phyloP scores from a whole-genome alignment of 2,797 vertebrate species.

The Thalassophryne amazonica region DNA sequence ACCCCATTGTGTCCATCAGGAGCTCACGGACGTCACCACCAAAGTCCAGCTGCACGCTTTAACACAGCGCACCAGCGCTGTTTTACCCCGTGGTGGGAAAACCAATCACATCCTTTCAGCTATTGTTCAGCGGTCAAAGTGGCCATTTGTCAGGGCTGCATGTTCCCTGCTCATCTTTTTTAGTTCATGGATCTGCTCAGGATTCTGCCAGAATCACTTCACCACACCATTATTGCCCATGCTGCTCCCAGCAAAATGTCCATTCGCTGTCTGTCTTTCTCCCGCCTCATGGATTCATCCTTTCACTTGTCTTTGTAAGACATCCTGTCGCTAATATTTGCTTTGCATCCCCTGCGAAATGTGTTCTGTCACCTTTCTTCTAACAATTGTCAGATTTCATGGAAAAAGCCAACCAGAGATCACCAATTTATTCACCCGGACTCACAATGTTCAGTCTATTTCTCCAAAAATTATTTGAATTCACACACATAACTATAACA shows the following conservation, averaged over 20 bases:
- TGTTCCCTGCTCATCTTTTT: slow-evolving; percentile 4
- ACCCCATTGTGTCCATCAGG: slow-evolving; percentile 21
- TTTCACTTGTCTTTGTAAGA: slow-evolving; percentile 3
- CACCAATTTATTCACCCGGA: slow-evolving; percentile 20
- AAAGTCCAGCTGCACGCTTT: no score
- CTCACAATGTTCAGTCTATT: slow-evolving; percentile 22
- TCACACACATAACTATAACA: no score
- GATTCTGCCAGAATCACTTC: slow-evolving; percentile 22
- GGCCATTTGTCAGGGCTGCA: slow-evolving; percentile 9
- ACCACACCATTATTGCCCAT: slow-evolving; percentile 10
- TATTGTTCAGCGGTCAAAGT: slow-evolving; percentile 30
- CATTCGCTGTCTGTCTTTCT: background rate
- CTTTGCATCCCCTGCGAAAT: background rate
- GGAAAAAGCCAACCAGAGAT: slow-evolving; percentile 10
- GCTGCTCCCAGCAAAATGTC: slow-evolving; percentile 1
- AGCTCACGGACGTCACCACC: no score
- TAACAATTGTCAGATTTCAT: background rate
- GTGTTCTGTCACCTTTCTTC: background rate
- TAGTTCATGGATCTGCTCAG: slow-evolving; percentile 23
- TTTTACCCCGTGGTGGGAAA: slow-evolving; percentile 34
- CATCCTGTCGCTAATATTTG: background rate
- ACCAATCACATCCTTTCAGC: slow-evolving; percentile 32
- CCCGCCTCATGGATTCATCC: background rate
- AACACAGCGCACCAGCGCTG: slow-evolving; percentile 22
- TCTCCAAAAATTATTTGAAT: no score